Evolutionary conservation across 2,797 vertebrate genomes (phyloP), one percentile per base, ranked within the genome.

Genomic region (Mormyrops boulengeri): DNA sequence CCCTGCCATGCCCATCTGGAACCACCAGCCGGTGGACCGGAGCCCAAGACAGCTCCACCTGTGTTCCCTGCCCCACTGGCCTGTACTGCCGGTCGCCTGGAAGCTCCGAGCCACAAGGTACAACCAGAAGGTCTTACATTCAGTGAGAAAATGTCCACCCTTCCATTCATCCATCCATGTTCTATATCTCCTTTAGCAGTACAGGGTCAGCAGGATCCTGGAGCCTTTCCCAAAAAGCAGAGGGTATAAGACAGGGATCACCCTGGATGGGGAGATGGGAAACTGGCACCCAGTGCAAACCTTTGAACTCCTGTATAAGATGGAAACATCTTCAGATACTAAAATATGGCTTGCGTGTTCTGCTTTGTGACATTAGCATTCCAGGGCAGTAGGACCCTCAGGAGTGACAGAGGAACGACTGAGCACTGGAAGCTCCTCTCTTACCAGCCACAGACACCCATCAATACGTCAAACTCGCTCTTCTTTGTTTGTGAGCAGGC

Each of bases 51-150:
- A 89, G 84, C 4, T 89, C 93, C 0, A 93, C 94, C 88, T 99
- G 98, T 93, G 94, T 93, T 77, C 92, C 93, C 8, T 99, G 98
- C 92, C 97, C 97, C 0, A 92, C 93, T 88, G 98, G 98, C 44
- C 92, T 91, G 0, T 99, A 94, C 92, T 99, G 98, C 91, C 93
- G 93, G 85, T 95, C 94, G n/a, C 92, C 95, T 12, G 98, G 97
- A 90, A 96, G 96, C 22, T 93, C 96, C 89, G 89, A 95, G 52
- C 97, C 98, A 2, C 94, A 97, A 92, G 98, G 98, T 99, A 82
- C 1, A 19, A 30, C 26, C 82, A 85, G 44, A 49, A 19, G 80
- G 7, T n/a, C 80, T 44, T 19, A 49, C 44, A 9, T 84, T 84
- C 12, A 73, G 12, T 14, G 66, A 73, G 66, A 73, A 73, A 73